A percentile compares a stretch with the other conserved stretches of the same genome.
These are phyloP conservation scores for Synanthedon andrenaeformis DNA, from an alignment of 2,888 invertebrate genomes.

Conservation along the genomic window DNA sequence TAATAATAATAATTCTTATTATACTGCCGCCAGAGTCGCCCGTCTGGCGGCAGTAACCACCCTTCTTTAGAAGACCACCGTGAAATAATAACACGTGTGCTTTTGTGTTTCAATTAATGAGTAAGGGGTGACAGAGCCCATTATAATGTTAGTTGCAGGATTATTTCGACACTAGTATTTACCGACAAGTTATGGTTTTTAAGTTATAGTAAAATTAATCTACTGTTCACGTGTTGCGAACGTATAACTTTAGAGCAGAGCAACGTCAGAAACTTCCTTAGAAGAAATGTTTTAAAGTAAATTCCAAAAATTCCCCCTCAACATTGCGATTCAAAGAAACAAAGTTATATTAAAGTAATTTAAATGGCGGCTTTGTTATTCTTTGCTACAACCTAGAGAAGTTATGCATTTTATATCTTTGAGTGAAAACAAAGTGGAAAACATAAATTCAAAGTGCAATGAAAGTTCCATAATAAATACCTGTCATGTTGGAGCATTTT, in stretches of 20 bases:
- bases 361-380: constrained; percentile 55
- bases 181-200: too few relatives aligned
- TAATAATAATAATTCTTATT: too few relatives aligned
- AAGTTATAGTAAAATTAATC: not conserved
- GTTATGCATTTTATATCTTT: constrained; percentile 42
- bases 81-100: too few relatives aligned
- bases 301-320: constrained; percentile 59
- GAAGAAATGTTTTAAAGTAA: constrained; percentile 55
- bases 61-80: too few relatives aligned
- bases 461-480: not conserved
- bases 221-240: constrained; percentile 14
- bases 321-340: constrained; percentile 54
- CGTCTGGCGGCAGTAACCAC: too few relatives aligned
- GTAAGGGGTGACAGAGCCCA: too few relatives aligned
- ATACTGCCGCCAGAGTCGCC: too few relatives aligned
- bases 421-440: constrained; percentile 6
- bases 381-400: constrained; percentile 34
- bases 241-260: constrained; percentile 40
- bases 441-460: constrained; percentile 2
- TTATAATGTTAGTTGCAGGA: too few relatives aligned
- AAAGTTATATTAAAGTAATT: constrained; percentile 59
- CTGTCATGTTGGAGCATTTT: not conserved
- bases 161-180: too few relatives aligned
- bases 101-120: too few relatives aligned
- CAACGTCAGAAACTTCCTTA: constrained; percentile 48